Evolutionary conservation across 1,140 invertebrate species (phyloP).

Genomic region (Liolophura sinensis): DNA sequence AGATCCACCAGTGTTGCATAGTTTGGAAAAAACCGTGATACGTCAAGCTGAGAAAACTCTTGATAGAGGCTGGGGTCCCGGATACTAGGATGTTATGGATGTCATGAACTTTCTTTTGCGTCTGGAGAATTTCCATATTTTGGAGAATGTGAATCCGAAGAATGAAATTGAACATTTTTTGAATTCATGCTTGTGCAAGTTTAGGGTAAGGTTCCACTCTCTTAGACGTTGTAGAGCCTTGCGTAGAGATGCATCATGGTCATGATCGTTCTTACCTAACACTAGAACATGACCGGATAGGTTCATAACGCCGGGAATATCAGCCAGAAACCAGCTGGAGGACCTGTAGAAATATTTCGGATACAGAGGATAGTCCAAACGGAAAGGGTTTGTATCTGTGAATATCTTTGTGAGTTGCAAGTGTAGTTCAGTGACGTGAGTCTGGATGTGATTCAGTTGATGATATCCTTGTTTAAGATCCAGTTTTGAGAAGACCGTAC

Average conservation of each 20-base stretch:
- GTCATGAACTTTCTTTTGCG: slow-evolving; percentile 22
- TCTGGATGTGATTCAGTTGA: slow-evolving; percentile 21
- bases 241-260: slow-evolving; percentile 32
- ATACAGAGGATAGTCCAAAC: slow-evolving; percentile 24
- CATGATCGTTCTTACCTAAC: slow-evolving; percentile 14
- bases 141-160: slow-evolving; percentile 25
- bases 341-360: slow-evolving; percentile 30
- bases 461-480: slow-evolving; percentile 30
- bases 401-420: slow-evolving; percentile 19
- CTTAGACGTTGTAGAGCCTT: slow-evolving; percentile 21
- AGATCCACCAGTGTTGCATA: slow-evolving; percentile 15
- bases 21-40: slow-evolving; percentile 19
- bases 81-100: slow-evolving; percentile 11
- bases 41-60: slow-evolving; percentile 32
- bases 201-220: slow-evolving; percentile 30
- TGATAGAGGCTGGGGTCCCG: slow-evolving; percentile 15
- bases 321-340: slow-evolving; percentile 11
- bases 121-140: slow-evolving; percentile 17
- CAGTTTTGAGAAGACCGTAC: slow-evolving; percentile 21
- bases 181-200: slow-evolving; percentile 31
- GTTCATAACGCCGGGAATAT: slow-evolving; percentile 18
- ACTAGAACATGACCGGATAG: slow-evolving; percentile 33
- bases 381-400: slow-evolving; percentile 20
- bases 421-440: slow-evolving; percentile 23
- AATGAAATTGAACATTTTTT: slow-evolving; percentile 25